Conservation (phyloP, 2,797 vertebrate species). For the Rousettus madagascariensis region DNA sequence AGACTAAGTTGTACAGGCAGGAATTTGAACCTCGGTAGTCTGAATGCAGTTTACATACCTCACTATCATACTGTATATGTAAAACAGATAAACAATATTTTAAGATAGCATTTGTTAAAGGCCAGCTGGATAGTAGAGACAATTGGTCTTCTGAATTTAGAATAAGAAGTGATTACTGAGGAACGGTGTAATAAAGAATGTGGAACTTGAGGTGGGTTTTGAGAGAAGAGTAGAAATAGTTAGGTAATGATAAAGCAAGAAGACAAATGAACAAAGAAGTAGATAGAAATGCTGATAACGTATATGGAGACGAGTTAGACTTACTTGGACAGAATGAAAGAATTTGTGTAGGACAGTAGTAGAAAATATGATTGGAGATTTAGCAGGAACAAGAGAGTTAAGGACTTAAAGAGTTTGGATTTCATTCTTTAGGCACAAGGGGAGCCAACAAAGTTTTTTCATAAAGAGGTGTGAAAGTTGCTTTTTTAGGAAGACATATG, state of each 20-base stretch:
- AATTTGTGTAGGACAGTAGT: not conserved
- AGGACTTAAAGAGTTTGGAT: not conserved
- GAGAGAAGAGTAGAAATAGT: not conserved
- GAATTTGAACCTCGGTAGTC: not conserved
- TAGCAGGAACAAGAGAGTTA: not conserved
- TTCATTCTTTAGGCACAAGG: slow-evolving; percentile 24
- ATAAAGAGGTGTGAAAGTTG: not conserved
- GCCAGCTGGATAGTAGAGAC: not conserved
- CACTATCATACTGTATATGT: not conserved
- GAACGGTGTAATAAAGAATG: not conserved
- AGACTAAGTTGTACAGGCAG: not conserved
- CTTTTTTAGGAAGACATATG: not conserved
- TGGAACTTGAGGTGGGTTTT: not conserved
- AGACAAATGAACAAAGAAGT: not conserved
- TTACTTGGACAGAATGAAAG: not conserved
- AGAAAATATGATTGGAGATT: not conserved
- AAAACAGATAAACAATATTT: not conserved
- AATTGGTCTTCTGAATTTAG: not conserved
- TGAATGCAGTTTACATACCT: not conserved
- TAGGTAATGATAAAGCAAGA: not conserved
- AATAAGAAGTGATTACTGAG: not conserved
- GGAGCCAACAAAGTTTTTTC: not conserved
- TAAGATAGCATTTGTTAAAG: not conserved
- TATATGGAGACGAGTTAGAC: not conserved
- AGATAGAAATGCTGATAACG: not conserved